phyloP scores from a whole-genome alignment of 2,113 vertebrate species.

The Hemiprocne comata region DNA sequence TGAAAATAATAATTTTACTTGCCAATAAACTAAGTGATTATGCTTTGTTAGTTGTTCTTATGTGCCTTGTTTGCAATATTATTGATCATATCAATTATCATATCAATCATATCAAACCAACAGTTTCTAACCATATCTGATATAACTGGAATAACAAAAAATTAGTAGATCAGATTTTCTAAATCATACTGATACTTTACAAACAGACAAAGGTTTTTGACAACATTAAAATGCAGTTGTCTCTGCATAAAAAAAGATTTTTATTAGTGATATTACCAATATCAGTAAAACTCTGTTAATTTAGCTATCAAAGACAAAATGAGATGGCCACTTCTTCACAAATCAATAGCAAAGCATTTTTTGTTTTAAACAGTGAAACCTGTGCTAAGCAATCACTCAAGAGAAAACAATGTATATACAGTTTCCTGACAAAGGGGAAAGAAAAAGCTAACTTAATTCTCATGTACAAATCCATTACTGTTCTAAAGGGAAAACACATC shows the following conservation, averaged over 20 bases:
- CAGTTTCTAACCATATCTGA: not conserved
- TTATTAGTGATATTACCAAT: not conserved
- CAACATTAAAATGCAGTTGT: not conserved
- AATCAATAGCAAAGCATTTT: not conserved
- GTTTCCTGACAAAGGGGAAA: not conserved
- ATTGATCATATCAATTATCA: not conserved
- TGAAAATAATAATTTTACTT: not conserved
- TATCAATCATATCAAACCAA: not conserved
- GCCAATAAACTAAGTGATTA: not conserved
- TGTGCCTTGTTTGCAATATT: not conserved
- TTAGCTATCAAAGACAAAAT: not conserved
- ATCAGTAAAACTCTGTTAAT: not conserved
- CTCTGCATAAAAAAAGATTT: not conserved
- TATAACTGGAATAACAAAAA: not conserved
- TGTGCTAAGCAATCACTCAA: not conserved
- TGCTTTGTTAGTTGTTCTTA: not conserved
- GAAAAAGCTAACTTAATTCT: not conserved
- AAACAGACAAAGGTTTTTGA: too few relatives aligned
- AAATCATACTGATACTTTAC: not conserved
- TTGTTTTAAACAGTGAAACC: not conserved
- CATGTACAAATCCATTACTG: not conserved
- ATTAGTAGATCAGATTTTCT: not conserved
- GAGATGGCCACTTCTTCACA: conserved; percentile 7
- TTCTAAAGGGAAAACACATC: not conserved
- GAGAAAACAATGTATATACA: not conserved